phyloP scores from a whole-genome alignment of 2,113 vertebrate genomes.

The Mohoua ochrocephala region DNA sequence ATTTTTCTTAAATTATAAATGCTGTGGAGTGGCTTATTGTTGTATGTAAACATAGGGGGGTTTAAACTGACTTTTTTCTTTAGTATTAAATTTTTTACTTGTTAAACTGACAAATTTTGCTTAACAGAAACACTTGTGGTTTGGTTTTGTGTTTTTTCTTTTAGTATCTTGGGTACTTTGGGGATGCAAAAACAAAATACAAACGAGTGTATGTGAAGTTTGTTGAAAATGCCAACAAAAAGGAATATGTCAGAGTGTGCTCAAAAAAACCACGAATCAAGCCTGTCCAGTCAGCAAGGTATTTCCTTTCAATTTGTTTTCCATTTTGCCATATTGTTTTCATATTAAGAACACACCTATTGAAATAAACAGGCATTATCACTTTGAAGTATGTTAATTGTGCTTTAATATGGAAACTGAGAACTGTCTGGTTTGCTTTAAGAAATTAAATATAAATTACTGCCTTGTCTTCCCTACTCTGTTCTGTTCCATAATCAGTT shows the following conservation, averaged over 20 bases:
- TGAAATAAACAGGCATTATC: not conserved
- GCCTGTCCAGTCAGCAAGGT: constrained; percentile 89
- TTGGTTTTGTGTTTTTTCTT: not conserved
- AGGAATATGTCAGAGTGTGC: constrained; percentile 94
- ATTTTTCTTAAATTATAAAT: not conserved
- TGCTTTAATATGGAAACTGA: not conserved
- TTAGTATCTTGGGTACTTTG: constrained; percentile 97
- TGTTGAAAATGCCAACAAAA: constrained; percentile 96
- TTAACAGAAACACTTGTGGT: not conserved
- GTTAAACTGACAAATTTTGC: not conserved
- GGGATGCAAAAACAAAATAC: constrained; percentile 95
- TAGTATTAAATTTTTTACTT: not conserved
- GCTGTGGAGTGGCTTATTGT: not conserved
- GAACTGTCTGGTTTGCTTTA: not conserved
- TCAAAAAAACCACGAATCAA: constrained; percentile 92
- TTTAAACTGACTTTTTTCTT: not conserved
- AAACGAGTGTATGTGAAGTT: constrained; percentile 96
- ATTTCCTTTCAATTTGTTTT: constrained; percentile 50
- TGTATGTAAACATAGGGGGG: not conserved
- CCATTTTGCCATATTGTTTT: not conserved
- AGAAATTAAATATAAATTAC: not conserved
- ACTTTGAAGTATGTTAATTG: not conserved
- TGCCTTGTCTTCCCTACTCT: not conserved
- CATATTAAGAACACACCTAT: not conserved
- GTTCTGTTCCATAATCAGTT: not conserved